Evolutionary conservation across 2,797 vertebrate genomes (phyloP).

Genomic region (Oreortyx pictus): DNA sequence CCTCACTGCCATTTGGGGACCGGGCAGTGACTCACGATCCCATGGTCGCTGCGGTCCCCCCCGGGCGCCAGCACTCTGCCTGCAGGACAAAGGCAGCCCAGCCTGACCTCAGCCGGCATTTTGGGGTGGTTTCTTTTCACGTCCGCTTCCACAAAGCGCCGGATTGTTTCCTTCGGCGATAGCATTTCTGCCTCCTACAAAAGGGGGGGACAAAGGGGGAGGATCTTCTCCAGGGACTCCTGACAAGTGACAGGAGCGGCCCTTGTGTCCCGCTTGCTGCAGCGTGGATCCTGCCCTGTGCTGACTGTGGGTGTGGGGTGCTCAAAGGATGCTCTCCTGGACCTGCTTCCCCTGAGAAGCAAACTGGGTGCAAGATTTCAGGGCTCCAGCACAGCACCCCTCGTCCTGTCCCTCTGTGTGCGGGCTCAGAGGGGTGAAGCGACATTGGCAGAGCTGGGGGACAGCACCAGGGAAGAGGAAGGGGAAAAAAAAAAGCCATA

Average conservation of each 20-base stretch:
- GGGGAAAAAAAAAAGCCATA: background rate
- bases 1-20: background rate
- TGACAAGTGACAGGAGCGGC: background rate
- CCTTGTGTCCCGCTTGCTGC: fast-evolving
- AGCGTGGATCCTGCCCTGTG: background rate
- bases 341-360: background rate
- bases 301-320: no score
- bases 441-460: background rate
- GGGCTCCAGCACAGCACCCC: background rate
- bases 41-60: background rate
- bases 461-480: background rate
- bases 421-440: background rate
- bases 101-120: background rate
- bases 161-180: background rate
- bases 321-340: background rate
- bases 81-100: background rate
- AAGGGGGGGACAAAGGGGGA: background rate
- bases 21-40: background rate
- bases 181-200: background rate
- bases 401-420: background rate
- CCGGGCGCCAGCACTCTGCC: background rate
- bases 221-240: background rate
- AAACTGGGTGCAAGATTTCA: no score
- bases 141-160: constrained; percentile 1
- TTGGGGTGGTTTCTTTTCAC: background rate